Evolutionary conservation across 2,888 invertebrate genomes (phyloP), one percentile per base, ranked within the genome.

Genomic region (Ctena decussata): DNA sequence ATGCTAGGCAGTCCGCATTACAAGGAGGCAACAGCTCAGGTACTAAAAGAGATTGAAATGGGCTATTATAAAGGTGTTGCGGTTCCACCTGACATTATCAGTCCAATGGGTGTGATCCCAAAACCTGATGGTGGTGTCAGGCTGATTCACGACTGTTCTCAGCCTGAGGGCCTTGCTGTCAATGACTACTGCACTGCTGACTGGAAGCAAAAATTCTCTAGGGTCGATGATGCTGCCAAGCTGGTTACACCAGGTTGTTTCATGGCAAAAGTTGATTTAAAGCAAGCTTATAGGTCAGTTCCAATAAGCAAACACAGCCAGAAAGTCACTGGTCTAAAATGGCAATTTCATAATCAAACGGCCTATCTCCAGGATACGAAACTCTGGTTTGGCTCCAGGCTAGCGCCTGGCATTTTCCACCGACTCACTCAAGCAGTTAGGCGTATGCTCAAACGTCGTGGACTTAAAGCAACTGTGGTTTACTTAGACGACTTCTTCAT

Each of bases 61-160:
- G 81, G 81, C 0, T 69, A 81, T 49, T 81, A 76, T 70, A 27
- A 49, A 0, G 24, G 39, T 2, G 21, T 21, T 24, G 44, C 24
- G 0, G 5, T 1, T 0, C 18, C 44, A 24, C 81, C 81, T 18
- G 21, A 18, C 12, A 71, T 76, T 21, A 35, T 80, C 24, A 76
- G 81, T 60, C 76, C 70, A 5, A 32, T 81, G 18, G 53, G 32
- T 11, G 69, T 46, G 18, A 69, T 75, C 37, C 80, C 80, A 21
- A 75, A 80, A 74, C 41, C 70, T 24, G 75, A 75, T 39, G 75
- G 44, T n/a, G 80, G 65, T 37, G 80, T 80, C 5, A 30, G 80
- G 0, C 37, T 75, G 8, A 65, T 80, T 69, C 80, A 70, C 37
- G 80, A 80, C 72, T 79, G 79, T 32, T 65, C 65, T 27, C 21